A percentile compares a stretch with the other conserved stretches of the same genome.
These are phyloP conservation scores for Gorsachius magnificus DNA, from an alignment of 2,797 vertebrate genomes.

Conservation along the genomic window DNA sequence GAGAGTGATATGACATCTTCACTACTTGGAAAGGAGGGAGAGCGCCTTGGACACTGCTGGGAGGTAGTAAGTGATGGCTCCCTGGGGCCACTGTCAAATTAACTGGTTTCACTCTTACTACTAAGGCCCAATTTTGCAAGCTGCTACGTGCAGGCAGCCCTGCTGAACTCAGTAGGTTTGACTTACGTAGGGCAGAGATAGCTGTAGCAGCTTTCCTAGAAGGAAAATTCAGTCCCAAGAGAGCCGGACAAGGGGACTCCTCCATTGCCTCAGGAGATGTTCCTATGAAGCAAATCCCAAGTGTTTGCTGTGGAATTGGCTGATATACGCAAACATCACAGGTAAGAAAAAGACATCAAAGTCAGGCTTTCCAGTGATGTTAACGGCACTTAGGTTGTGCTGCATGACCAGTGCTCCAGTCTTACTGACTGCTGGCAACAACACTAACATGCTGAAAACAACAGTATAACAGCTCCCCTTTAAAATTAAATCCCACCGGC, in stretches of 20 bases:
- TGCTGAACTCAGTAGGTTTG: background rate
- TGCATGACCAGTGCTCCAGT: fast-evolving
- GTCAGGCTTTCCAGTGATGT: background rate
- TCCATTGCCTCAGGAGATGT: background rate
- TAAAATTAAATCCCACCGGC: background rate
- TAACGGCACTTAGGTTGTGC: background rate
- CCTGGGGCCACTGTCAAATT: background rate
- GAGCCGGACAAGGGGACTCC: background rate
- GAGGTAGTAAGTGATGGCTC: background rate
- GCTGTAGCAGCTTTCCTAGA: background rate
- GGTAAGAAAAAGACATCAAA: background rate
- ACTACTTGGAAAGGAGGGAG: slow-evolving; percentile 24
- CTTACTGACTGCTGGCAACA: background rate
- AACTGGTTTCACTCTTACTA: background rate
- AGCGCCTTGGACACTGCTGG: background rate
- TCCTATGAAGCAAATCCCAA: background rate
- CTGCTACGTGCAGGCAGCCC: background rate
- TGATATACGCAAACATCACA: background rate
- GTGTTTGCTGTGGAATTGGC: background rate
- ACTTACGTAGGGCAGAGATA: fast-evolving
- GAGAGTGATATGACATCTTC: background rate
- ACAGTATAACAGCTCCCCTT: background rate
- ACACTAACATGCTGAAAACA: background rate
- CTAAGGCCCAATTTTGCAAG: slow-evolving; percentile 2
- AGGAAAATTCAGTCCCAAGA: background rate